Evolutionary conservation across 2,888 invertebrate species (phyloP).

Genomic region (Cheilosia vernalis): DNA sequence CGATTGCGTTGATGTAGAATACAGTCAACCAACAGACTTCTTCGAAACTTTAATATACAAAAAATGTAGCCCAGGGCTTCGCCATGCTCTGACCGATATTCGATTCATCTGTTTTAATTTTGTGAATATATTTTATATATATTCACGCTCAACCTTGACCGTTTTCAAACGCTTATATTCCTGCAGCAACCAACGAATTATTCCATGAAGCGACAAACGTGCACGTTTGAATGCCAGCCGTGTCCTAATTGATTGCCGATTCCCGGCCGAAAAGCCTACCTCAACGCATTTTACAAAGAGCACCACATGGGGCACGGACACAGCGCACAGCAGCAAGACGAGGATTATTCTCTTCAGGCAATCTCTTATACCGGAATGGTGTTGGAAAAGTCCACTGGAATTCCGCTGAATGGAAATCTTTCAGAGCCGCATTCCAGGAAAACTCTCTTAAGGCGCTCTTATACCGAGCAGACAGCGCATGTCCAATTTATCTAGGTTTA

Average conservation of each 20-base stretch:
- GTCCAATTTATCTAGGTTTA: neutral
- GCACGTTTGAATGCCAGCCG: conserved; percentile 12
- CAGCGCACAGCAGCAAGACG: neutral
- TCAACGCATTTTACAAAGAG: conserved; percentile 49
- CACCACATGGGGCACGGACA: neutral
- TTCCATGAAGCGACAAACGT: neutral
- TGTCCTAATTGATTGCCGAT: conserved; percentile 34
- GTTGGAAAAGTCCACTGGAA: conserved; percentile 27
- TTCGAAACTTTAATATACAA: too few relatives aligned
- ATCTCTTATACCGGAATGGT: conserved; percentile 33
- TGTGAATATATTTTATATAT: neutral
- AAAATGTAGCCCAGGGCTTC: too few relatives aligned
- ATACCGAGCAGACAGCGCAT: conserved; percentile 23
- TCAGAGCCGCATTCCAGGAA: conserved; percentile 32
- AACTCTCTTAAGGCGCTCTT: conserved; percentile 33
- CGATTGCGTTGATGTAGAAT: too few relatives aligned
- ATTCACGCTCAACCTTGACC: conserved; percentile 33
- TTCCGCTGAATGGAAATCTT: conserved; percentile 59
- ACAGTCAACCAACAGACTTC: too few relatives aligned
- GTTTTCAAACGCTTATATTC: conserved; percentile 16
- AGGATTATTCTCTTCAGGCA: conserved; percentile 14
- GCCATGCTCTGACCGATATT: too few relatives aligned
- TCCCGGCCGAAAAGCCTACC: conserved; percentile 45
- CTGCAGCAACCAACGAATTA: neutral
- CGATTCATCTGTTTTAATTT: too few relatives aligned